Conservation (phyloP, 2,113 vertebrate species). For the Rhabdornis inornatus region DNA sequence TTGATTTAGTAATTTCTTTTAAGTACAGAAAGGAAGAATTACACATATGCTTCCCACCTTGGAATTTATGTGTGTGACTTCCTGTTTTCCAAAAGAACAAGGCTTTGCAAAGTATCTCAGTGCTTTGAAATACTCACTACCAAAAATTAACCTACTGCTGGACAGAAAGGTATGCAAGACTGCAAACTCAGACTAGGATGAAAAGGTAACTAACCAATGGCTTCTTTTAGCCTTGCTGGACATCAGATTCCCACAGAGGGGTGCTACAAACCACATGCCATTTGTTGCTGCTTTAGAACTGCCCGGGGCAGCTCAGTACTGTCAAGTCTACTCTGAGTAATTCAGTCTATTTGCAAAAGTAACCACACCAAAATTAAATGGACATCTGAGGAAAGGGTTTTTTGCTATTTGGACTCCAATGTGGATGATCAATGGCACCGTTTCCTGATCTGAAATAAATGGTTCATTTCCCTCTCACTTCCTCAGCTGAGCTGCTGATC, state of each 20-base stretch:
- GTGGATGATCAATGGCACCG: not conserved
- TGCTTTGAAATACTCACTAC: not conserved
- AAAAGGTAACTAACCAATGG: not conserved
- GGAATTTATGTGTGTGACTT: not conserved
- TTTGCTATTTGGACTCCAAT: not conserved
- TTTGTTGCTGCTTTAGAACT: not conserved
- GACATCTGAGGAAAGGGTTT: not conserved
- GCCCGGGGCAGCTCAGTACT: not conserved
- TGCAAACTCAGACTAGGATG: not conserved
- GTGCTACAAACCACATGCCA: not conserved
- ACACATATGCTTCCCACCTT: not conserved
- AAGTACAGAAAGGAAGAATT: not conserved
- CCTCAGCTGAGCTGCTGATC: not conserved
- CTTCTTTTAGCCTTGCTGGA: not conserved
- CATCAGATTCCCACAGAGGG: not conserved
- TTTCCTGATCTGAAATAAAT: constrained; percentile 1
- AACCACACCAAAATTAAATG: not conserved
- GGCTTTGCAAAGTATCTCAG: not conserved
- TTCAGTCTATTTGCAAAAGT: not conserved
- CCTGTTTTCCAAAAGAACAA: not conserved
- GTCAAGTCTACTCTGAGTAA: not conserved
- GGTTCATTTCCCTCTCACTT: not conserved
- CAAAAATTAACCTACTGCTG: not conserved
- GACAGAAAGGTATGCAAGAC: not conserved
- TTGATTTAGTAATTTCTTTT: not conserved